Base-by-base conservation (phyloP, 2,888 invertebrate genomes). In the Lasioglossum zephyrum region DNA sequence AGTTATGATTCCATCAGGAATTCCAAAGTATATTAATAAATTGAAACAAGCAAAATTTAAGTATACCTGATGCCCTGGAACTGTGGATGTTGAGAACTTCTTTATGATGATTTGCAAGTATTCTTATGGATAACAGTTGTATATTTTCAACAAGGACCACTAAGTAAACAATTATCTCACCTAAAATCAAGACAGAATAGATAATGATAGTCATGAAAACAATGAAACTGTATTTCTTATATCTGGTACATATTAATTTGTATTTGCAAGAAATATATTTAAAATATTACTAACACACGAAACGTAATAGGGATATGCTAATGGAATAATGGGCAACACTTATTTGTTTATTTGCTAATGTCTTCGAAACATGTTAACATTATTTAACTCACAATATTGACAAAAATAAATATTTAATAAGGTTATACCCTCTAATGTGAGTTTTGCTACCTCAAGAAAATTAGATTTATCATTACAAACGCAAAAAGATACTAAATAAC, bases 11-110 rank as follows among this genome's bases (percentile, higher is more conserved):
- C 18, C 6, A 31, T 69, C 26, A 39, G 26, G 4, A 26, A 57
- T 69, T 13, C 4, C 3, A 31, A 5, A 31, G n/a, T 60, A 41
- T 22, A 13, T 66, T 9, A 18, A 9, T 31, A 26, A 70, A 22
- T 18, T 0, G 11, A 39, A 72, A 31, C 2, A 53, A 57, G 39
- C 53, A 53, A 36, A 4, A 70, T 53, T 8, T 4, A 16, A 73
- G 73, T 79, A 72, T 73, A 85, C 85, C 84, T 84, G 31, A 31
- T 85, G 79, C 22, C 76, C 66, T 60, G 44, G 44, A 57, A 31
- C 49, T 60, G 13, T 8, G 66, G 57, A 69, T 26, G 57, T 60
- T 16, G 66, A 77, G 79, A 84, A 76, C 73, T 74, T 79, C 53
- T 79, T 72, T 72, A 57, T n/a, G 18, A 57, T 57, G 73, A 73